These are phyloP conservation scores for Virgularia gustaviana DNA, from an alignment of 92 coral and sea anemone genomes.

Conservation along the genomic window DNA sequence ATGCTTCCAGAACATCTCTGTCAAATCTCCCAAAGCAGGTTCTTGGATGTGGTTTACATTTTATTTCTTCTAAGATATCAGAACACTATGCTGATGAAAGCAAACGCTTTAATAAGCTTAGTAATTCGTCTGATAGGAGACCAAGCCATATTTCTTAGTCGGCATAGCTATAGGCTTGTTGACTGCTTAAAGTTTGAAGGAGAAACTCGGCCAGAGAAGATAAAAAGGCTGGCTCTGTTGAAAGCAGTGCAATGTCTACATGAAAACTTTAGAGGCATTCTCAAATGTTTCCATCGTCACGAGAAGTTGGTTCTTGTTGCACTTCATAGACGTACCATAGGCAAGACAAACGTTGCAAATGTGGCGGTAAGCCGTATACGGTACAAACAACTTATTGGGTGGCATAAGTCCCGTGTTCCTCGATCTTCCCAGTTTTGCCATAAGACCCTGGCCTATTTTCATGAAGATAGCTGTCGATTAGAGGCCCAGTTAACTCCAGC, in stretches of 20 bases:
- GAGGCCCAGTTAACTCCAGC: slow-evolving; percentile 50
- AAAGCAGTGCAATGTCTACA: too few relatives aligned
- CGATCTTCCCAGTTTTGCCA: slow-evolving; percentile 40
- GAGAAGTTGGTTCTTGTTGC: neutral
- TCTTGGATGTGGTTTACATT: slow-evolving; percentile 28
- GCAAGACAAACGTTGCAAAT: slow-evolving; percentile 28
- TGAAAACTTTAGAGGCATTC: slow-evolving; percentile 33
- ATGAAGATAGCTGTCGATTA: slow-evolving; percentile 35
- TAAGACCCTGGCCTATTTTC: slow-evolving; percentile 32
- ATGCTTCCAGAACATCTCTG: too few relatives aligned
- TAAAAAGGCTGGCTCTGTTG: too few relatives aligned
- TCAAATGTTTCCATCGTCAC: slow-evolving; percentile 20
- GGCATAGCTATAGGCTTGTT: slow-evolving; percentile 17
- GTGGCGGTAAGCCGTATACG: slow-evolving; percentile 20
- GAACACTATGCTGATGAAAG: slow-evolving; percentile 26
- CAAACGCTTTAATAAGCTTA: slow-evolving; percentile 25
- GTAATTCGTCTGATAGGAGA: slow-evolving; percentile 17
- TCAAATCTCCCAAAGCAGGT: too few relatives aligned
- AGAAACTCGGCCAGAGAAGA: too few relatives aligned
- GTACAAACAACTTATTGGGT: slow-evolving; percentile 33
- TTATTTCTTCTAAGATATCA: slow-evolving; percentile 10
- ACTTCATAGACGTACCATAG: slow-evolving; percentile 18
- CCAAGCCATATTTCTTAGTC: slow-evolving; percentile 23
- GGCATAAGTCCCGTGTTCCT: slow-evolving; percentile 51
- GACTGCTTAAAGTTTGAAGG: too few relatives aligned